phyloP scores from a whole-genome alignment of 2,888 invertebrate species.

The Adelognathus sp. region DNA sequence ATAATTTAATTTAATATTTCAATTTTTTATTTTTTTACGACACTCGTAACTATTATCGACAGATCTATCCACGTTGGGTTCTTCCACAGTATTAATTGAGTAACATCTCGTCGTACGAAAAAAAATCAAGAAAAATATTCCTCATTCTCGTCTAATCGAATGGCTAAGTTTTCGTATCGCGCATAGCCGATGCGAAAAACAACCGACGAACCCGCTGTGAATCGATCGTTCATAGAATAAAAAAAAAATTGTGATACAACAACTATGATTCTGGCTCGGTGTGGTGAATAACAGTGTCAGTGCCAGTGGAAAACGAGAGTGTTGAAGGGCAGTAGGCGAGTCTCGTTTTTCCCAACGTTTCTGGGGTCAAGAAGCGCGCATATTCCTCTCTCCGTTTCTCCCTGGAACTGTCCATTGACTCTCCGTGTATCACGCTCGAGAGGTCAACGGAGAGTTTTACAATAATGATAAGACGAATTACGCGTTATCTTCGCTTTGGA shows the following conservation, averaged over 20 bases:
- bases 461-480: constrained; percentile 68
- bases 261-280: background rate
- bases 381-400: constrained; percentile 4
- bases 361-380: constrained; percentile 9
- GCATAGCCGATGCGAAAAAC: background rate
- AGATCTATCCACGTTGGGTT: background rate
- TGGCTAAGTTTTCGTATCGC: constrained; percentile 14
- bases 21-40: no score
- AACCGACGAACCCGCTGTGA: background rate
- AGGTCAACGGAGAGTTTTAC: constrained; percentile 63
- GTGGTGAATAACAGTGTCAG: background rate
- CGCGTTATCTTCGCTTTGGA: constrained; percentile 63
- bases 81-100: constrained; percentile 25
- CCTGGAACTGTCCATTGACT: background rate
- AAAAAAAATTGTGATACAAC: background rate
- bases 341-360: background rate
- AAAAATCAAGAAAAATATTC: background rate
- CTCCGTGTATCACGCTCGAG: constrained; percentile 32
- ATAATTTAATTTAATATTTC: no score
- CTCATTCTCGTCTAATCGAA: background rate
- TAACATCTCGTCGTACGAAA: constrained; percentile 1
- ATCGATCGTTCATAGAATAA: constrained; percentile 12
- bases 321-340: background rate
- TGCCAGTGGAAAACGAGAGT: background rate
- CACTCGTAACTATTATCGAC: constrained; percentile 9